These are phyloP conservation scores for Tetheella fluctuosa DNA, from an alignment of 2,888 invertebrate genomes.

Conservation along the genomic window DNA sequence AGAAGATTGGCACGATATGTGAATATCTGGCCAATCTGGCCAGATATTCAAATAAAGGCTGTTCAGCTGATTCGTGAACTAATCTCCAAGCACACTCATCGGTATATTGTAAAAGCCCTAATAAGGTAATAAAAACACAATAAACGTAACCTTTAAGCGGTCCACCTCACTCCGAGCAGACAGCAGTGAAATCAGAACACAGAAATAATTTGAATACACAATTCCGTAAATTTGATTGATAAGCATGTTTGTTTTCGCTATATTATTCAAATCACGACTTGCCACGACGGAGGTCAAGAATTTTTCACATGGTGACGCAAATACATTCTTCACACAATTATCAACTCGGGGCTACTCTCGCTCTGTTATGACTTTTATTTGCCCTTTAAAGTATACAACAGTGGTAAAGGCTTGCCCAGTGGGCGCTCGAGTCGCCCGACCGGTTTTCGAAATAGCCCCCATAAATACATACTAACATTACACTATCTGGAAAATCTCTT, in stretches of 20 bases:
- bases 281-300: slow-evolving; percentile 38
- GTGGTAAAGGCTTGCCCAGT: background rate
- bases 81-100: no score
- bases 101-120: background rate
- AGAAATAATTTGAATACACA: slow-evolving; percentile 14
- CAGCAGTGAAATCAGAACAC: slow-evolving; percentile 30
- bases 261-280: slow-evolving; percentile 38
- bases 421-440: slow-evolving; percentile 40
- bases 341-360: slow-evolving; percentile 53
- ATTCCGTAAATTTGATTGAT: slow-evolving; percentile 24
- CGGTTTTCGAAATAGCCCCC: slow-evolving; percentile 57
- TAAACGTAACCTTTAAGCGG: no score
- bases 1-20: no score
- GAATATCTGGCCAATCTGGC: no score
- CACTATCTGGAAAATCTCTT: slow-evolving; percentile 66
- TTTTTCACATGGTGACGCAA: slow-evolving; percentile 53
- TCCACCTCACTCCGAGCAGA: background rate
- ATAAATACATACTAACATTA: slow-evolving; percentile 55
- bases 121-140: background rate
- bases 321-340: slow-evolving; percentile 69
- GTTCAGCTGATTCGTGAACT: no score
- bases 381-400: slow-evolving; percentile 61
- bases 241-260: slow-evolving; percentile 22
- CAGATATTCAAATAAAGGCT: no score
- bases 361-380: slow-evolving; percentile 74